These are phyloP conservation scores for Scopus umbretta DNA, from an alignment of 2,113 vertebrate genomes.

Conservation along the genomic window DNA sequence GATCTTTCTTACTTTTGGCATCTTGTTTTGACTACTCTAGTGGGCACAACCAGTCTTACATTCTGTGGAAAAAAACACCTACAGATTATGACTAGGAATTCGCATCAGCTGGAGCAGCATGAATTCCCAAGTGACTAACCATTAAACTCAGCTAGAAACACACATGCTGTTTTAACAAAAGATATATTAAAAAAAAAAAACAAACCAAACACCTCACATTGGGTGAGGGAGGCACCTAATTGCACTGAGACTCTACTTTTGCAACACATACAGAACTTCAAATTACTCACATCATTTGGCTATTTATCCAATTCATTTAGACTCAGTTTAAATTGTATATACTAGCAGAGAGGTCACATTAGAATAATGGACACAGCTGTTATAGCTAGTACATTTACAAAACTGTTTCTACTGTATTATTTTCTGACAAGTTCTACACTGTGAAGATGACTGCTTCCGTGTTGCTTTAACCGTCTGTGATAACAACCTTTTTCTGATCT, in stretches of 20 bases:
- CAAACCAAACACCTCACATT: background rate
- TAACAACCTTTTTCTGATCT: background rate
- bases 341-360: background rate
- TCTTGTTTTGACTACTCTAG: background rate
- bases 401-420: background rate
- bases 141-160: background rate
- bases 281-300: background rate
- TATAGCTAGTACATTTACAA: background rate
- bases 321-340: background rate
- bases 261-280: background rate
- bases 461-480: background rate
- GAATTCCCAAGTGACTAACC: background rate
- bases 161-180: background rate
- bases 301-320: background rate
- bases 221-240: background rate
- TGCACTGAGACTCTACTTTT: background rate
- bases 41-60: background rate
- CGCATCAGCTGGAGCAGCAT: background rate
- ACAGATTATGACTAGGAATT: background rate
- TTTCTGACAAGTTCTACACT: background rate
- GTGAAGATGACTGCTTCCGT: background rate
- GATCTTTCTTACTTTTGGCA: background rate
- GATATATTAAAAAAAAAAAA: background rate
- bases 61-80: background rate
- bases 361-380: background rate